Base-by-base conservation (phyloP, 2,797 vertebrate genomes). In the Takifugu ocellatus region DNA sequence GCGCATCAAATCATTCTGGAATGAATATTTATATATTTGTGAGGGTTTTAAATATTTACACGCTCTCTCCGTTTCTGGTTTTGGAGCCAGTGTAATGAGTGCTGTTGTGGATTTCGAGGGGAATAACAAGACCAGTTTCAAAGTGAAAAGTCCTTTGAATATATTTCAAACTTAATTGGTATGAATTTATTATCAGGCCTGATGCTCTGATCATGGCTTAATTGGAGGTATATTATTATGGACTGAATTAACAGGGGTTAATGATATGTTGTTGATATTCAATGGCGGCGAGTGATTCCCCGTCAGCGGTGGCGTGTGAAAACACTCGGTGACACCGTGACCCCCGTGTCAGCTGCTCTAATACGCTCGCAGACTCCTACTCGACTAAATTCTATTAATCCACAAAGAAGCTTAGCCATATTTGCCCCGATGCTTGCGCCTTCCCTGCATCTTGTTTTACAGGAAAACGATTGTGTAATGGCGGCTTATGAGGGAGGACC, bases 11-110 rank as follows among this genome's bases (percentile, higher is more conserved):
- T 92, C 89, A 92, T 87, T 89, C 91, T 75, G 84, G 79, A 84
- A 92, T 93, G 87, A 92, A 92, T 93, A 92, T 93, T 92, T 92
- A 92, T 92, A 90, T 92, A 91, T 92, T 90, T 92, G 89, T 89
- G 89, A 83, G 81, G 86, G 79, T 87, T 91, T 91, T 88, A 91
- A 92, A 92, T 91, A 92, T 93, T 92, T 91, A 92, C 88, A 87
- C 82, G 84, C 81, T 78, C 82, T 87, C 87, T 89, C 75, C 84
- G 84, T 87, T 89, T 89, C 84, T 83, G 74, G 82, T 84, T 85
- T 68, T 78, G 84, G 82, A 87, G 85, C 88, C 85, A 80, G 87
- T 78, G 87, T 91, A 91, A 92, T 91, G 90, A 91, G 85, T 87
- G 81, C 84, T 89, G 89, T 90, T 91, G 88, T 88, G 86, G 84